phyloP scores from a whole-genome alignment of 2,888 invertebrate genomes.

The Parelbella ahira region DNA sequence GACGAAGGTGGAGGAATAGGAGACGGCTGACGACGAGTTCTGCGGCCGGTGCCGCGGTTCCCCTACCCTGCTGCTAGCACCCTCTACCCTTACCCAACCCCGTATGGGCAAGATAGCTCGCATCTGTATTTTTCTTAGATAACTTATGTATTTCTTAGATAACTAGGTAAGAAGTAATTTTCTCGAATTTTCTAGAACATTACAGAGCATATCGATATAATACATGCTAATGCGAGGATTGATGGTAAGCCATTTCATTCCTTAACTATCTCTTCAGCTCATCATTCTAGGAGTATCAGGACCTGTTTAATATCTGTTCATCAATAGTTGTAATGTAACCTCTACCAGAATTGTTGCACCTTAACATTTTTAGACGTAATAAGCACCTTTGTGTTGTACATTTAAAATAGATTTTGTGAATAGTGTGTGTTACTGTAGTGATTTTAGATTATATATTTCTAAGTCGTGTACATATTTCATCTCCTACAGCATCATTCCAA shows the following conservation, averaged over 20 bases:
- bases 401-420: slow-evolving; percentile 8
- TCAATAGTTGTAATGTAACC: no score
- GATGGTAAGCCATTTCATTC: no score
- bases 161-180: no score
- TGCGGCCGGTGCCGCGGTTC: slow-evolving; percentile 79
- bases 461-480: slow-evolving; percentile 30
- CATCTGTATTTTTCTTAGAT: slow-evolving; percentile 61
- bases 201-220: no score
- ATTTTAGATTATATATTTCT: slow-evolving; percentile 1
- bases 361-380: slow-evolving; percentile 5
- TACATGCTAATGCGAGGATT: no score
- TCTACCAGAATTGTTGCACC: slow-evolving; percentile 10
- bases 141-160: no score
- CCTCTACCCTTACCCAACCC: slow-evolving; percentile 49
- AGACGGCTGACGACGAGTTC: slow-evolving; percentile 68
- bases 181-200: no score
- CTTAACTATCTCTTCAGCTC: no score
- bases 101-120: slow-evolving; percentile 53
- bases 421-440: slow-evolving; percentile 1
- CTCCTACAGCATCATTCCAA: slow-evolving; percentile 71
- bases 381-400: slow-evolving; percentile 9
- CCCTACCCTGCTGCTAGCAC: slow-evolving; percentile 49
- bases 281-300: no score
- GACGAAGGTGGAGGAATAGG: slow-evolving; percentile 63
- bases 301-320: no score